Conservation (phyloP, 2,888 invertebrate genomes). For the Sylvicola cinctus region DNA sequence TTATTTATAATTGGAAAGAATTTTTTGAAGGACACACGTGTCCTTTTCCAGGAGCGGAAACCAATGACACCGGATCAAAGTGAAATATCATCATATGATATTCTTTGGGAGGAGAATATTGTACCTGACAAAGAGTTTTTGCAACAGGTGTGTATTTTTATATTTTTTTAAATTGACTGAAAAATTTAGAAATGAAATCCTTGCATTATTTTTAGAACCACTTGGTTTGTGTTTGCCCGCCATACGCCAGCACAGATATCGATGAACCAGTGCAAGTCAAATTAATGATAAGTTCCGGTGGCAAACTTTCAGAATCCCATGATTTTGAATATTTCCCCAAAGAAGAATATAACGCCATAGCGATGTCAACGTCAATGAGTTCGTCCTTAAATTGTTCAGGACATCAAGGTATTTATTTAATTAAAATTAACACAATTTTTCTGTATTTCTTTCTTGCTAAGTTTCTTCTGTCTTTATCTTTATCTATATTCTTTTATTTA, state of each 20-base stretch:
- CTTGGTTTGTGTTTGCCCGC: constrained; percentile 67
- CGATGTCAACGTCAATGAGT: constrained; percentile 22
- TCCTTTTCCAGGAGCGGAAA: constrained; percentile 44
- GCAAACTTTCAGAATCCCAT: constrained; percentile 71
- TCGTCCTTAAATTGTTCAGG: constrained; percentile 16
- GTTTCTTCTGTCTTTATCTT: no score
- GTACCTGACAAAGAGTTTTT: constrained; percentile 73
- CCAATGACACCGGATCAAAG: constrained; percentile 16
- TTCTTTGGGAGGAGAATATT: constrained; percentile 63
- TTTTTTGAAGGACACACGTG: constrained; percentile 74
- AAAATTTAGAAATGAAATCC: constrained; percentile 4
- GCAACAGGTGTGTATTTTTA: constrained; percentile 50
- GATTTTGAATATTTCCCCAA: constrained; percentile 59
- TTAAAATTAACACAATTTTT: no score
- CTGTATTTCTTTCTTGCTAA: no score
- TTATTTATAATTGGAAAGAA: constrained; percentile 80
- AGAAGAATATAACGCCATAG: constrained; percentile 16
- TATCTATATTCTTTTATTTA: no score
- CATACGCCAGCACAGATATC: constrained; percentile 44
- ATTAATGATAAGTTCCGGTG: constrained; percentile 63
- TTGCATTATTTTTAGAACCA: constrained; percentile 71
- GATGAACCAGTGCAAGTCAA: constrained; percentile 50
- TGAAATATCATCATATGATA: constrained; percentile 29
- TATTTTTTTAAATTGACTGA: constrained; percentile 3
- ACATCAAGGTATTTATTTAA: constrained; percentile 21